These are phyloP conservation scores for Chamaetylas fuelleborni DNA, from an alignment of 2,113 vertebrate genomes.

Conservation along the genomic window DNA sequence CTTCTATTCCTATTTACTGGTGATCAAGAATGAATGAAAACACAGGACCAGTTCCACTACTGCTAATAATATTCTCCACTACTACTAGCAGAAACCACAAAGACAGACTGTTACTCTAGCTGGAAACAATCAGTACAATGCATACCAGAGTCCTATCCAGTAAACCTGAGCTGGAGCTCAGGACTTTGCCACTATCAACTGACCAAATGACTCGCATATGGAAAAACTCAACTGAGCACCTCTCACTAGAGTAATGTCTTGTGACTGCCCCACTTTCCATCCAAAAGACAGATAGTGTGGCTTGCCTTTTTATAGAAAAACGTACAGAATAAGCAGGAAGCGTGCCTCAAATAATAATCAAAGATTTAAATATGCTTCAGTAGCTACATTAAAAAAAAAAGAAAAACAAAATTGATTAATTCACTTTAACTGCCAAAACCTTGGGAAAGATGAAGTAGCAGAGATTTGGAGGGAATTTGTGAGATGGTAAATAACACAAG, in stretches of 20 bases:
- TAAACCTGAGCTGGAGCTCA: conserved; percentile 25
- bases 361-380: neutral
- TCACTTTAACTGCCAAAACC: neutral
- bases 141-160: conserved; percentile 10
- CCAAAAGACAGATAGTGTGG: neutral
- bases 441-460: neutral
- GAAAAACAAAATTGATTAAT: neutral
- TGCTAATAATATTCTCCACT: conserved; percentile 12
- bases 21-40: conserved; percentile 21
- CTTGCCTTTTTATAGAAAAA: neutral
- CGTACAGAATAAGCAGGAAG: neutral
- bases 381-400: neutral
- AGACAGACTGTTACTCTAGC: conserved; percentile 4
- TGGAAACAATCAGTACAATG: conserved; percentile 65
- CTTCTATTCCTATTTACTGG: neutral
- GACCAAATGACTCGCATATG: conserved; percentile 25
- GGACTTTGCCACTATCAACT: conserved; percentile 8
- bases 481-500: neutral
- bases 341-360: neutral
- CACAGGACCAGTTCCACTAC: neutral
- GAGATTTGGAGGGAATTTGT: neutral
- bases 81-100: conserved; percentile 1
- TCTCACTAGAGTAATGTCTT: neutral
- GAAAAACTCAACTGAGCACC: conserved; percentile 40
- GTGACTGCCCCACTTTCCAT: neutral